Percentiles rank a stretch among this genome's conserved stretches.
Evolutionary conservation across 2,888 invertebrate species (phyloP).

Genomic region (Andrena flavipes): DNA sequence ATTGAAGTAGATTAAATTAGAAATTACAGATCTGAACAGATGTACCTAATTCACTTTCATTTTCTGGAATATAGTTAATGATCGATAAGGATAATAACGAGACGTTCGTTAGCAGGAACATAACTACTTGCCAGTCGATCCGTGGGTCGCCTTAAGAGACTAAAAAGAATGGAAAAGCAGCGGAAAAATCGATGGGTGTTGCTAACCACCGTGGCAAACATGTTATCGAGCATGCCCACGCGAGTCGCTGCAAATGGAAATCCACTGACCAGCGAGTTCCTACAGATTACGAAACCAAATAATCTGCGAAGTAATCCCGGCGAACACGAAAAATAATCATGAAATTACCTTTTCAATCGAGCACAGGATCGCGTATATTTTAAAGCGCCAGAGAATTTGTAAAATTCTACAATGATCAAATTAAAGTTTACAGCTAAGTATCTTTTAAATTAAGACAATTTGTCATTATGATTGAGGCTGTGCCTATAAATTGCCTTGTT

Average conservation of each 20-base stretch:
- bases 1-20: background rate
- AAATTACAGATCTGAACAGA: background rate
- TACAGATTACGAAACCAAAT: constrained; percentile 57
- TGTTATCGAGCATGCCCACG: constrained; percentile 60
- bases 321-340: constrained; percentile 21
- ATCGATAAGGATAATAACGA: background rate
- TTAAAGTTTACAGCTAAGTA: background rate
- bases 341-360: background rate
- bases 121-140: background rate
- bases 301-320: constrained; percentile 36
- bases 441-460: background rate
- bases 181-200: constrained; percentile 57
- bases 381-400: background rate
- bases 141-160: constrained; percentile 12
- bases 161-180: constrained; percentile 35
- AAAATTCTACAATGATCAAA: background rate
- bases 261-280: constrained; percentile 56
- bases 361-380: background rate
- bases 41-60: background rate
- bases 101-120: background rate
- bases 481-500: background rate
- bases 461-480: background rate
- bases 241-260: constrained; percentile 60
- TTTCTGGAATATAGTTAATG: background rate
- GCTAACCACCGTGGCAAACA: constrained; percentile 50